Evolutionary conservation across 2,888 invertebrate genomes (phyloP).

Genomic region (Tachystola acroxantha): DNA sequence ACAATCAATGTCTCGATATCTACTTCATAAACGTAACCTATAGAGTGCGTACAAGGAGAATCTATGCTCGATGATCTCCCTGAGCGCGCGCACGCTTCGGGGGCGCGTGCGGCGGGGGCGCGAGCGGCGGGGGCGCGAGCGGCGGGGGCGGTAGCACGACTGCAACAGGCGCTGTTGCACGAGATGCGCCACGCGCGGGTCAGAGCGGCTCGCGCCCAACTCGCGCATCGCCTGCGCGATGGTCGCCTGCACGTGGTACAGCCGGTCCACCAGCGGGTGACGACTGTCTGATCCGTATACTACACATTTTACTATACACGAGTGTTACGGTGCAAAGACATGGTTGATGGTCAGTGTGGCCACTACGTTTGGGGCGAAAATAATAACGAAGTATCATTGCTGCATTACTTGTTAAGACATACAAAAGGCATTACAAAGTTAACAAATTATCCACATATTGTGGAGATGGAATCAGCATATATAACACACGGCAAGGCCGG

Average conservation of each 20-base stretch:
- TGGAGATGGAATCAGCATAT: no score
- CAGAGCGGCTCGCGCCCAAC: constrained; percentile 34
- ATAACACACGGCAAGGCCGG: no score
- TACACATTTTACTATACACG: constrained; percentile 27
- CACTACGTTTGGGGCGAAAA: no score
- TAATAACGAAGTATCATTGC: no score
- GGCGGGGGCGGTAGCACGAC: neutral
- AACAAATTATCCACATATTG: no score
- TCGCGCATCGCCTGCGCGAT: constrained; percentile 33
- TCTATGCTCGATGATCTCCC: neutral
- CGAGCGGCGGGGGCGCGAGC: neutral
- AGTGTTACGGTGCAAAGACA: neutral
- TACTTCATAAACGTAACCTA: no score
- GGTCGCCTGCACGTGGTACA: constrained; percentile 43
- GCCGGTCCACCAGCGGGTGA: constrained; percentile 54
- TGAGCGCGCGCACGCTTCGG: neutral
- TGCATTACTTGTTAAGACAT: no score
- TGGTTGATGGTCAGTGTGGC: no score
- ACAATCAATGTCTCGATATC: no score
- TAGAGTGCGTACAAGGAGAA: neutral
- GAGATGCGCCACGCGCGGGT: constrained; percentile 37
- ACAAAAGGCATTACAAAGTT: no score
- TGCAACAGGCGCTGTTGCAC: constrained; percentile 25
- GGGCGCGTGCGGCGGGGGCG: neutral
- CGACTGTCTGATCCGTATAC: constrained; percentile 60